Conservation (phyloP, 2,888 invertebrate genomes). For the Sepioteuthis lessoniana region DNA sequence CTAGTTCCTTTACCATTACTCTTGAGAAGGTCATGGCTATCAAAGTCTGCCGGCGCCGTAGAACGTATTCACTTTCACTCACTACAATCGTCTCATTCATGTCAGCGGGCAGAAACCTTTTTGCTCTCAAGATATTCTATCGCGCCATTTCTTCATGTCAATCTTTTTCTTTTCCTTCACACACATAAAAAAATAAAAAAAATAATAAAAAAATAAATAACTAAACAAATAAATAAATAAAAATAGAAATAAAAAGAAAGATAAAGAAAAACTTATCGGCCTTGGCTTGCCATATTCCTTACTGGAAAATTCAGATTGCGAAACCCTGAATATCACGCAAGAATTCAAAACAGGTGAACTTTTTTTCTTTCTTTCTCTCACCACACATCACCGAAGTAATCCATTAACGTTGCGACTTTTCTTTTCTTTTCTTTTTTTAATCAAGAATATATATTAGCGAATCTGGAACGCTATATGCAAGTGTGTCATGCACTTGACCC, state of each 20-base stretch:
- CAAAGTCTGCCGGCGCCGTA: neutral
- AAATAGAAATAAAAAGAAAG: no score
- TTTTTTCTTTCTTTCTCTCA: neutral
- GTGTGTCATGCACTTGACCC: no score
- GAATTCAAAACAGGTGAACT: neutral
- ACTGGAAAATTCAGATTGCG: neutral
- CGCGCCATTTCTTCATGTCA: neutral
- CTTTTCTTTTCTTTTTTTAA: no score
- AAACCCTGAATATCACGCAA: neutral
- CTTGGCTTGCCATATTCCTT: neutral
- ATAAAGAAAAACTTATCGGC: neutral
- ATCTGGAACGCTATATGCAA: no score
- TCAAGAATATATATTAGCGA: no score
- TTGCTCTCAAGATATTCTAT: neutral
- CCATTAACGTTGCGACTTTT: neutral
- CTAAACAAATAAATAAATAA: no score
- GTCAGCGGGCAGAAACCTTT: constrained; percentile 16
- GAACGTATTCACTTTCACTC: neutral
- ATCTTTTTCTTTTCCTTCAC: no score
- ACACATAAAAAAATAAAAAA: no score
- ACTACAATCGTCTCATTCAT: neutral
- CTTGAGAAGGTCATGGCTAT: neutral
- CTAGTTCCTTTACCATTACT: neutral
- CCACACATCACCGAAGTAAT: neutral
- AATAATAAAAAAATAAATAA: no score